Evolutionary conservation across 2,888 invertebrate species (phyloP).

Genomic region (Pachymerium ferrugineum): DNA sequence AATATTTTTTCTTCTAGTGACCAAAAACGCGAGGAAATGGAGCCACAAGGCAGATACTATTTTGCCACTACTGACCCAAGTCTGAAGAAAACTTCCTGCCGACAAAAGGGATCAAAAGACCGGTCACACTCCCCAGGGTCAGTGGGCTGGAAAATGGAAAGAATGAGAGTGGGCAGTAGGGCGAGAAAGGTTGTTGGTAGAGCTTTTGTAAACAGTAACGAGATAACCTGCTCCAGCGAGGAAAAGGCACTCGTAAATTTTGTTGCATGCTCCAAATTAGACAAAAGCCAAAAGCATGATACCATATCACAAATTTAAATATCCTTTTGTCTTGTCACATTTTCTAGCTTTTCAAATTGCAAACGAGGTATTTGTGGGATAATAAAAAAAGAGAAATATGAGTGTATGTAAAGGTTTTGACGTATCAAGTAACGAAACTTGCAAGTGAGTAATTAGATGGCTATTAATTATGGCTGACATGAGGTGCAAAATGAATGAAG

Average conservation of each 20-base stretch:
- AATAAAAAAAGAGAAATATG: too few relatives aligned
- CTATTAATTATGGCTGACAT: not conserved
- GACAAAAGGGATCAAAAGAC: conserved; percentile 13
- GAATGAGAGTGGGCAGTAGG: conserved; percentile 3
- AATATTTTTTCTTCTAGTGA: not conserved
- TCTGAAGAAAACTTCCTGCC: not conserved
- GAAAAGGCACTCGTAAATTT: not conserved
- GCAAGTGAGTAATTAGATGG: not conserved
- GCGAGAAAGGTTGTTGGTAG: conserved; percentile 8
- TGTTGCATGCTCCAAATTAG: not conserved
- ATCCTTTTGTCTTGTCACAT: not conserved
- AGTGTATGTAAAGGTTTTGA: too few relatives aligned
- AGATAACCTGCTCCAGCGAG: conserved; percentile 3
- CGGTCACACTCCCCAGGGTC: conserved; percentile 9
- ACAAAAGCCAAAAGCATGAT: not conserved
- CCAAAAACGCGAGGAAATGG: not conserved
- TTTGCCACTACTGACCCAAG: conserved; percentile 13
- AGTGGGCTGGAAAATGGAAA: conserved; percentile 13
- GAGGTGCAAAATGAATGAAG: not conserved
- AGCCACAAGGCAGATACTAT: not conserved
- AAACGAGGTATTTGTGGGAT: not conserved
- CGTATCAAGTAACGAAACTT: not conserved
- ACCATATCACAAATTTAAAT: not conserved
- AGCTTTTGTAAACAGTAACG: conserved; percentile 8
- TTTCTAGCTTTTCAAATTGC: not conserved